phyloP scores from a whole-genome alignment of 2,113 vertebrate genomes.

The Actinemys pallida region DNA sequence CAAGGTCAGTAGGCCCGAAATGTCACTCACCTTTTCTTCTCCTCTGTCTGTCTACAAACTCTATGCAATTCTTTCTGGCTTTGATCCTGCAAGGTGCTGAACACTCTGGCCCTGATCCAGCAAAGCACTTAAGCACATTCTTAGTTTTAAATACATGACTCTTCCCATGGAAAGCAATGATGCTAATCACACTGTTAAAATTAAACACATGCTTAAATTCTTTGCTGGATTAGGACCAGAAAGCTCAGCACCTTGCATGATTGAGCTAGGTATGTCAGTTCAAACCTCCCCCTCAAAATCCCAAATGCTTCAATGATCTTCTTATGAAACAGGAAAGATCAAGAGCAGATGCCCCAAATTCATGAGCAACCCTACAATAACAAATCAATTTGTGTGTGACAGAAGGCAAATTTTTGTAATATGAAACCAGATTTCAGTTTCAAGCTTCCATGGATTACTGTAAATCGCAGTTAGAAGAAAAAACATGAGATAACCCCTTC shows the following conservation, averaged over 20 bases:
- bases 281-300: not conserved
- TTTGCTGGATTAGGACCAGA: not conserved
- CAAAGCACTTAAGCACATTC: not conserved
- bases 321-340: not conserved
- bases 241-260: not conserved
- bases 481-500: not conserved
- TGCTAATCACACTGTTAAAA: not conserved
- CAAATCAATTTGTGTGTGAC: not conserved
- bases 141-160: not conserved
- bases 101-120: not conserved
- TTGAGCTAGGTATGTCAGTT: not conserved
- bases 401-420: not conserved
- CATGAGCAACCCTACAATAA: not conserved
- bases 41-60: not conserved
- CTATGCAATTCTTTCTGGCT: not conserved
- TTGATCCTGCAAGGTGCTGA: not conserved
- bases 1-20: not conserved
- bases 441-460: not conserved
- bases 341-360: not conserved
- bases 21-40: not conserved
- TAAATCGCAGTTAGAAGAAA: not conserved
- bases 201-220: not conserved
- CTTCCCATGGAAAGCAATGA: not conserved
- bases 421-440: not conserved
- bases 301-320: not conserved